A percentile compares a stretch with the other conserved stretches of the same genome.
Evolutionary conservation across 2,797 vertebrate genomes (phyloP).

Genomic region (Apodemus agrarius): DNA sequence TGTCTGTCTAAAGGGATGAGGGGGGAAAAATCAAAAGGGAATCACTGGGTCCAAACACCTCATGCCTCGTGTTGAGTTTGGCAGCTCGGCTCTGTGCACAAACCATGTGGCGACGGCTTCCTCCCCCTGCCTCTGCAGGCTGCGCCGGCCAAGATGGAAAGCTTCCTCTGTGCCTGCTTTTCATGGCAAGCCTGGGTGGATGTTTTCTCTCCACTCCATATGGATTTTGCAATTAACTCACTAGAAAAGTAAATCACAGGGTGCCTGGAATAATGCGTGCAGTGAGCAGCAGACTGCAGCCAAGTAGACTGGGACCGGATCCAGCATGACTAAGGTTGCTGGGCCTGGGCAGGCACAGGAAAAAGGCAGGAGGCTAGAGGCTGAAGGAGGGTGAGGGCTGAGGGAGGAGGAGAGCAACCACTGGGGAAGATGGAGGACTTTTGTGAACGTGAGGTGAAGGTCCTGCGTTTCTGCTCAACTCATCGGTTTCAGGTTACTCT

Average conservation of each 20-base stretch:
- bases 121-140: not conserved
- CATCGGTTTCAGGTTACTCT: not conserved
- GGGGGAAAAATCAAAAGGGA: not conserved
- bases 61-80: not conserved
- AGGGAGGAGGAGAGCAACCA: not conserved
- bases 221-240: conserved; percentile 72
- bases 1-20: conserved; percentile 41
- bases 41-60: not conserved
- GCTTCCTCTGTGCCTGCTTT: conserved; percentile 70
- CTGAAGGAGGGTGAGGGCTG: not conserved
- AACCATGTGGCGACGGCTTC: not conserved
- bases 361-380: conserved; percentile 44
- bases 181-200: conserved; percentile 60
- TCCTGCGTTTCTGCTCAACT: not conserved
- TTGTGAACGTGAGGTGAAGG: not conserved
- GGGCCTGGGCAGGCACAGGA: not conserved
- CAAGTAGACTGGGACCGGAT: conserved; percentile 46
- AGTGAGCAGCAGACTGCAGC: conserved; percentile 48
- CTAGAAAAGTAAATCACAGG: conserved; percentile 78
- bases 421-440: not conserved
- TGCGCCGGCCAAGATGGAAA: conserved; percentile 46
- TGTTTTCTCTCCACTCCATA: conserved; percentile 74
- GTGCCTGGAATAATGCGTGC: conserved; percentile 47
- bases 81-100: not conserved
- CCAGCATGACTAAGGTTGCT: conserved; percentile 67